Percentiles rank a stretch among this genome's conserved stretches.
Evolutionary conservation across 2,113 vertebrate genomes (phyloP).

Genomic region (Eonycteris spelaea): DNA sequence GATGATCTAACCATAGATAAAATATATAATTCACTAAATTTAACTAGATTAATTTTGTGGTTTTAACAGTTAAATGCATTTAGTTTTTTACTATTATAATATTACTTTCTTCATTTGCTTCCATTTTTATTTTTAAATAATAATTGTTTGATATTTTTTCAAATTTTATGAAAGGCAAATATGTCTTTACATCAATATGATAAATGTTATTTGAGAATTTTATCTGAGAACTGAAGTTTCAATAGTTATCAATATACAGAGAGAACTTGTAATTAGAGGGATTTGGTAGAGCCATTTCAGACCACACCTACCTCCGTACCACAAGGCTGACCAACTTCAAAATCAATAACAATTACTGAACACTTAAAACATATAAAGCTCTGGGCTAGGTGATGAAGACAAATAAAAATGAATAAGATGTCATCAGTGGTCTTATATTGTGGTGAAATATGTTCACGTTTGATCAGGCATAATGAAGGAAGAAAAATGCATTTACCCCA

Average conservation of each 20-base stretch:
- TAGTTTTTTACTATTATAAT: not conserved
- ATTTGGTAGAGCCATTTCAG: not conserved
- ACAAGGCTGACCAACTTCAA: not conserved
- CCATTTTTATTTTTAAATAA: conserved; percentile 12
- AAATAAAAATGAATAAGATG: not conserved
- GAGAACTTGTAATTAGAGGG: not conserved
- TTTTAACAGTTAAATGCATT: not conserved
- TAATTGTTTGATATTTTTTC: not conserved
- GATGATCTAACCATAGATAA: not conserved
- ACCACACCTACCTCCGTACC: not conserved
- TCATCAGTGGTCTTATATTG: not conserved
- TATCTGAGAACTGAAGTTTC: not conserved
- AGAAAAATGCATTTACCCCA: not conserved
- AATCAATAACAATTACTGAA: not conserved
- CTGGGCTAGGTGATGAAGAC: not conserved
- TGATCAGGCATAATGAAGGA: not conserved
- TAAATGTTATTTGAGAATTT: not conserved
- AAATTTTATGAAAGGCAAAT: not conserved
- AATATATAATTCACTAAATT: not conserved
- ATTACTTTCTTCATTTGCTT: not conserved
- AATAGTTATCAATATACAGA: not conserved
- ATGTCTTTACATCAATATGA: not conserved
- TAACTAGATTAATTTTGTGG: not conserved
- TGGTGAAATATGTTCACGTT: not conserved
- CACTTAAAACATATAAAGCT: not conserved